Evolutionary conservation across 2,113 vertebrate genomes (phyloP), one percentile per base, ranked within the genome.

Genomic region (Dinomys branickii): DNA sequence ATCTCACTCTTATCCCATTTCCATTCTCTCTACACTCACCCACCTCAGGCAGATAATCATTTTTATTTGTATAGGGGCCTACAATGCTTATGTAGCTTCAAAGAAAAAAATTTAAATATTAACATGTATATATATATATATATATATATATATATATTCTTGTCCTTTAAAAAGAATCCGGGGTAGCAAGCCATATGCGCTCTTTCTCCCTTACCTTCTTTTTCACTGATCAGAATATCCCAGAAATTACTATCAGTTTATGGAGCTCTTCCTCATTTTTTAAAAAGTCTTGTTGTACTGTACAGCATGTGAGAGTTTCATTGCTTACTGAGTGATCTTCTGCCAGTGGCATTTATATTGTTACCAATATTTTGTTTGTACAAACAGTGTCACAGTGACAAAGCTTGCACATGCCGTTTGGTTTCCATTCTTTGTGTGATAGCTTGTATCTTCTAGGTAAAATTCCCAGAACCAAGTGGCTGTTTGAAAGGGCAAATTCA

Each of bases 361-460:
- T 56, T 61, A 73, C 54, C 47, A 87, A 54, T 65, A 87, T 52
- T 95, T 94, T 83, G 38, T 85, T 90, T 87, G 65, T 33, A 58
- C 24, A 77, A 78, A 87, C 47, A 82, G 85, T 10, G 24, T 35
- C 71, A 80, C 41, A 41, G 54, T 86, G 54, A 44, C 50, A 19
- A 84, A 73, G 73, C 67, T 58, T 65, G 3, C 58, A 17, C 44
- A 38, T 59, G 33, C 85, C 38, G 26, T 61, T 95, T 52, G 83
- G 20, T 26, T 69, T n/a, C 47, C 38, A 17, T 52, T 92, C 58
- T 87, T 89, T 33, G 30, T 58, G 17, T 58, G 83, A 35, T 35
- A 7, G 54, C 77, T 24, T 65, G 2, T 22, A 84, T 90, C 33
- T 90, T 87, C 28, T 33, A 50, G 41, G 11, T 61, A 52, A 92